Evolutionary conservation across 2,113 vertebrate genomes (phyloP), one percentile per base, ranked within the genome.

Genomic region (Chaenogobius annularis): DNA sequence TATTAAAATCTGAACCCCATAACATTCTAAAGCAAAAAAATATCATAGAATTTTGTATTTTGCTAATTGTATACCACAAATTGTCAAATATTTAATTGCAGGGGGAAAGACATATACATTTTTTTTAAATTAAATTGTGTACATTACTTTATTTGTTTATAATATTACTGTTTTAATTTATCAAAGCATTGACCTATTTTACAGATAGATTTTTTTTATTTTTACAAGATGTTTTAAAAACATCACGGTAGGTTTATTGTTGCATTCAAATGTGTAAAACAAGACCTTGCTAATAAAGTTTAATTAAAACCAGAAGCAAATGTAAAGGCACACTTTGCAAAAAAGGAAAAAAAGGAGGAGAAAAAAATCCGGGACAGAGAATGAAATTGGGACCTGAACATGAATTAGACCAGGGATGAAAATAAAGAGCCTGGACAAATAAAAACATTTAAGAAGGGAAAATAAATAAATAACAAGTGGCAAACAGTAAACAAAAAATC

Each of bases 181-280:
- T 9, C 35, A 23, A 15, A 15, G 7, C 2, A 8, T 35, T 31
- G 11, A 4, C 14, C 26, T 23, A 59, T 7, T n/a, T 52, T 52
- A 40, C 37, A 40, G 37, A 40, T 40, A 40, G 26, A 31, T 52
- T 52, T 54, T 52, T 59, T 31, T 61, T 61, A 63, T 52, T 59
- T 31, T 61, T 61, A 63, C 61, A 63, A 63, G 35, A 63, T 40
- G 61, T 63, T 63, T 58, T 40, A 63, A 63, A 63, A 40, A 63
- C 40, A 40, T 63, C 19, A 40, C 17, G 35, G 61, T 11, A n/a
- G 17, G 35, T 63, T 63, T 63, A 63, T 43, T 63, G 61, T n/a
- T 63, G 61, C 37, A 63, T 63, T 40, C 43, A 63, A 63, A 63
- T 40, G 15, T 63, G 61, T 63, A 63, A 63, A 63, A 63, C 61